Base-by-base conservation (phyloP, 2,797 vertebrate genomes). In the Eurystomus glaucurus region DNA sequence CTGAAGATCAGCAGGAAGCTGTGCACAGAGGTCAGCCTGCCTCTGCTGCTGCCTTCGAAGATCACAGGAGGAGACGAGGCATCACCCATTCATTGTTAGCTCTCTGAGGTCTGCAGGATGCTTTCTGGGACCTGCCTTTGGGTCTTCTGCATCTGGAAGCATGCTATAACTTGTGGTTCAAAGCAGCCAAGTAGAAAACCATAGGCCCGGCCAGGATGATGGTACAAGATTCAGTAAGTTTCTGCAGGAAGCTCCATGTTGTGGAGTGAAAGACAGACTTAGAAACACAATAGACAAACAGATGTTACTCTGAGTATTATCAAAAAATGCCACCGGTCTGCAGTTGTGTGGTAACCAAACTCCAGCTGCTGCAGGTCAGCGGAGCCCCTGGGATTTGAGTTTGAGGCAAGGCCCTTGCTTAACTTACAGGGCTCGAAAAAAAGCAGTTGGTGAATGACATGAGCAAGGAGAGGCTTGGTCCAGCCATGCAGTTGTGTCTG, bases 311-410 rank as follows among this genome's bases (percentile, higher is more conserved):
- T 54, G 31, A 39, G 48, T 22, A 10, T 21, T 46, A 19, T 31
- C 55, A 9, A 43, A 72, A 33, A 23, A 15, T 33, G 7, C 4
- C 9, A n/a, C 6, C 0, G 1, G 21, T 19, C n/a, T 29, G 51
- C 19, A 35, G 33, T 17, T 54, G 18, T 35, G 31, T 41, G 14
- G 25, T 52, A 35, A 35, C n/a, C 35, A 66, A 54, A 46, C 26
- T 68, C 22, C 39, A 62, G 48, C 51, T 84, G 39, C 65, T 6
- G 1, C 15, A 31, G 16, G 11, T 70, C 61, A 58, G 26, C 2
- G 43, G 2, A 17, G 3, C 6, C n/a, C 28, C 23, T 39, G 8
- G 28, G n/a, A 31, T 48, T 74, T 22, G 33, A 74, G 60, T 60
- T 28, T 23, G 51, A 54, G 23, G 13, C 11, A 23, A 66, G 8